Evolutionary conservation across 2,113 vertebrate genomes (phyloP).

Genomic region (Tapirus terrestris): DNA sequence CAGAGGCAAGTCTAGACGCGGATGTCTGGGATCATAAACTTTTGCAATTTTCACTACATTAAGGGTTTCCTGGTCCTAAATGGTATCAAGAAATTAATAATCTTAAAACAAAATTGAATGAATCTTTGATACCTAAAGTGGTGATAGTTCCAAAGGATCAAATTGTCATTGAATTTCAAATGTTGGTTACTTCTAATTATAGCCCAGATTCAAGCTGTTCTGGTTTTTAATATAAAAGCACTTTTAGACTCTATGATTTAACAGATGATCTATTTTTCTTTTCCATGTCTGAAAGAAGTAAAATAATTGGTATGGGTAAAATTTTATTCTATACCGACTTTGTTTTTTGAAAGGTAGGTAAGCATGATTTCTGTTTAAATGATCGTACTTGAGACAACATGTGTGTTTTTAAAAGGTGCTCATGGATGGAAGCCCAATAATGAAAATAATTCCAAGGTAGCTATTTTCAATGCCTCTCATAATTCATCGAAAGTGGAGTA

Average conservation of each 20-base stretch:
- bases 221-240: neutral
- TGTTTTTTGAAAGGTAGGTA: neutral
- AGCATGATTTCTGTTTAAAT: neutral
- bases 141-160: neutral
- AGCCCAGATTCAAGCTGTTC: neutral
- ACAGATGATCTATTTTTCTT: neutral
- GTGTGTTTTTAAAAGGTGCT: neutral
- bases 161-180: neutral
- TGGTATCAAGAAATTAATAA: neutral
- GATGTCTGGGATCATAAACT: neutral
- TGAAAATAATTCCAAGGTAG: neutral
- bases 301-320: neutral
- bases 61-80: neutral
- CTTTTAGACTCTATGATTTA: neutral
- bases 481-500: neutral
- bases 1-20: neutral
- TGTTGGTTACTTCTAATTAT: neutral
- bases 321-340: neutral
- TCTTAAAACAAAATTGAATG: neutral
- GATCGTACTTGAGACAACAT: accelerated
- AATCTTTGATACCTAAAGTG: neutral
- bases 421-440: neutral
- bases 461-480: neutral
- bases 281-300: neutral
- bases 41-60: neutral